These are phyloP conservation scores for Rhagonycha fulva DNA, from an alignment of 2,888 invertebrate species.

Conservation along the genomic window DNA sequence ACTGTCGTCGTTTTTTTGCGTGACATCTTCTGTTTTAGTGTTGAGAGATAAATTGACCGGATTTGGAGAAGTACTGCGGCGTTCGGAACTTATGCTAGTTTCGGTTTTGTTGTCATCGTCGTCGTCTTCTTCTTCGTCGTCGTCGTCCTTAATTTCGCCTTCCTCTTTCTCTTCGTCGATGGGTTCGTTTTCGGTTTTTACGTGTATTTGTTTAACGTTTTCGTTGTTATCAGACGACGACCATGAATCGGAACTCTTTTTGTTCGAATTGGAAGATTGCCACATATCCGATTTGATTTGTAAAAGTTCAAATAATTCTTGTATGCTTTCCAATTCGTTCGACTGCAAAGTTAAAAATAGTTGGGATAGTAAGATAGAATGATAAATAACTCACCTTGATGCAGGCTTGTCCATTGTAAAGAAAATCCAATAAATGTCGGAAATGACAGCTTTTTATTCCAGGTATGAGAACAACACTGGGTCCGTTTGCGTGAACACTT, in stretches of 20 bases:
- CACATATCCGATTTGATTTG: conserved; percentile 85
- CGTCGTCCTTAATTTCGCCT: conserved; percentile 56
- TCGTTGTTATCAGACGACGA: conserved; percentile 20
- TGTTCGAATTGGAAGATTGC: conserved; percentile 57
- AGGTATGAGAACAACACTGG: conserved; percentile 82
- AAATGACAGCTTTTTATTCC: conserved; percentile 81
- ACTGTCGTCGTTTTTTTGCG: conserved; percentile 52
- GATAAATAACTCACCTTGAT: conserved; percentile 63
- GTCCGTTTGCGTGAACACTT: conserved; percentile 69
- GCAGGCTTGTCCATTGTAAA: conserved; percentile 85
- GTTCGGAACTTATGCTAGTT: conserved; percentile 58
- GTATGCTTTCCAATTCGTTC: conserved; percentile 79
- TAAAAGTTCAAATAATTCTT: conserved; percentile 79
- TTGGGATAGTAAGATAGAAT: conserved; percentile 28
- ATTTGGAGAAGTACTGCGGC: conserved; percentile 76
- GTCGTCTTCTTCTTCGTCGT: conserved; percentile 54
- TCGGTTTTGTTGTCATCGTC: conserved; percentile 45
- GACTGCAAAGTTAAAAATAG: conserved; percentile 60
- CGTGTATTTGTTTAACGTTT: conserved; percentile 40
- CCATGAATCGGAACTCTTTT: conserved; percentile 54
- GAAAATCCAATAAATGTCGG: conserved; percentile 80
- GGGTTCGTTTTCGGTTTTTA: conserved; percentile 48
- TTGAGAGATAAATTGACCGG: conserved; percentile 75
- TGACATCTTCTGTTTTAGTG: conserved; percentile 43
- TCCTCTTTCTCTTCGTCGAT: conserved; percentile 59